Evolutionary conservation across 2,797 vertebrate species (phyloP), one percentile per base, ranked within the genome.

Genomic region (Heliangelus exortis): DNA sequence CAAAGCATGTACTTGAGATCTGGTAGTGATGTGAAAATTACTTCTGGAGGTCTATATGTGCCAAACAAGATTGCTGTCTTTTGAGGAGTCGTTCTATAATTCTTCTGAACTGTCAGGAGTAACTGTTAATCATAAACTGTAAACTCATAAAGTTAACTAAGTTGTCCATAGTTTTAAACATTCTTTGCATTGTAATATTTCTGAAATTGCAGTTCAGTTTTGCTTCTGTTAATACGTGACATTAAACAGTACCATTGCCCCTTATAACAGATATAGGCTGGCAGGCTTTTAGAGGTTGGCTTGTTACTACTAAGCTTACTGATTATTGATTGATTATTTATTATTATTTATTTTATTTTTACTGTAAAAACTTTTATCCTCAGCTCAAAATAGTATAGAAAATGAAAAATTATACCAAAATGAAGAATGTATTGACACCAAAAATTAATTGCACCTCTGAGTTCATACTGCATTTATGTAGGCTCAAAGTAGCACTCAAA

Each of bases 1-100:
- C 12, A 75, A 84, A 90, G 36, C 51, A 10, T 2, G 2, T 81
- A 78, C 45, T 10, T 2, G 0, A 1, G 33, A 22, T 4, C 8
- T 12, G 8, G 51, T 26, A 12, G 48, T 25, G 26, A 2, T 3
- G 2, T 3, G 0, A 8, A 7, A n/a, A 59, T 34, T 9, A 50
- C 22, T 34, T 57, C 14, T 68, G 48, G 18, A 33, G 67, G n/a
- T 55, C 33, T 73, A 0, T 34, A 19, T 7, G 6, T 29, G 22
- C 6, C 1, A 67, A 55, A 45, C 15, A 6, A 68, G 78, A 92
- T 54, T 54, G 8, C 10, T 67, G 11, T 67, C 8, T 65, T 58
- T 67, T 58, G 36, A 39, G 48, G 5, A 65, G 41, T 20, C 29
- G 75, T 7, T 79, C 39, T 26, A 4, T 25, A 15, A 6, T 26